Evolutionary conservation across 1,140 invertebrate species (phyloP), one percentile per base, ranked within the genome.

Genomic region (Venustaconcha ellipsiformis): DNA sequence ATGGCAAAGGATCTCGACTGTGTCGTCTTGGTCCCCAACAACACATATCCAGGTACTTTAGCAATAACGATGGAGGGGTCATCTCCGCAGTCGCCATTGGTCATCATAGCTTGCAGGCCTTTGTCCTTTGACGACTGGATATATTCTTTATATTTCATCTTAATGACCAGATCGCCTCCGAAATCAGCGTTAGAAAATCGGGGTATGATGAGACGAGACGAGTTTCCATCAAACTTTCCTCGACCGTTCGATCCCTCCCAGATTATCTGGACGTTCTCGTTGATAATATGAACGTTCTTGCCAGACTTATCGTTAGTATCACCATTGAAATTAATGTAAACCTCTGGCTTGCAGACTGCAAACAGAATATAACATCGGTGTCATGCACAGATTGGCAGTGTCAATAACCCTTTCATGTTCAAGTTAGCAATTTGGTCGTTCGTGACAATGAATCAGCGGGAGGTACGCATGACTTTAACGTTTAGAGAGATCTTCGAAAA

Each of bases 61-160:
- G 63, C 82, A 23, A 84, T 74, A 66, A 76, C 73, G 20, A 84
- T 72, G 0, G 83, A 83, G n/a, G 76, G 67, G 14, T 78, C 70
- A 59, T 78, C 70, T 20, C 71, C 72, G 55, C 83, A 84, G 67
- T 83, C 81, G 6, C 81, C 83, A 68, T 84, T 84, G 15, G 80
- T 78, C 1, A 84, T 55, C 64, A 84, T 30, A 4, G 78, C 81
- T 72, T 84, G 78, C 13, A 76, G 48, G 15, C 67, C 14, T 14
- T 67, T 20, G 23, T 59, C 67, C n/a, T 68, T 62, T 1, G 55
- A 1, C 18, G 72, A 73, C 60, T 80, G 64, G n/a, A 63, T 67
- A 72, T 72, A 79, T 55, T 76, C 74, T 12, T 76, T 77, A 66
- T 78, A 83, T 37, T 75, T 74, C 2, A 83, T 58, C 65, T 73